phyloP scores from a whole-genome alignment of 2,113 vertebrate species.

The Colistium nudipinnis region DNA sequence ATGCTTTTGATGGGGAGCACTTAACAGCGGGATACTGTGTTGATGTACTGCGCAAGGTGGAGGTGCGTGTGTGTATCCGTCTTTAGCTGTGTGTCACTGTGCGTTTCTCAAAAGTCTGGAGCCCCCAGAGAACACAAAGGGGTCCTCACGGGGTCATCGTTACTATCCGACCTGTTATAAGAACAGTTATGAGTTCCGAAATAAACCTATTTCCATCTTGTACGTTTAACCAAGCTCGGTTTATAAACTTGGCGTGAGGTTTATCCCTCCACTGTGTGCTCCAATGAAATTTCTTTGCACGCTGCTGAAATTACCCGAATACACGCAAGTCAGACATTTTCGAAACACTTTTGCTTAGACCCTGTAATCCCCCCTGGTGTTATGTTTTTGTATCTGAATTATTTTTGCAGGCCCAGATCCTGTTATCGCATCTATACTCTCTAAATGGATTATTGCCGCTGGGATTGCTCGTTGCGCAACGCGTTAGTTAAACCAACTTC shows the following conservation, averaged over 20 bases:
- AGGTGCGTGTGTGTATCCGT: slow-evolving; percentile 40
- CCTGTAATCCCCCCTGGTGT: slow-evolving; percentile 3
- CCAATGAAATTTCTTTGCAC: slow-evolving; percentile 10
- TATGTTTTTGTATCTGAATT: slow-evolving; percentile 8
- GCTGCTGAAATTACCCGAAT: slow-evolving; percentile 28
- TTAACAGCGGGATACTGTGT: slow-evolving; percentile 60
- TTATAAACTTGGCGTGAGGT: background rate
- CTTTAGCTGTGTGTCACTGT: slow-evolving; percentile 14
- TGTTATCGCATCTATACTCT: slow-evolving; percentile 6
- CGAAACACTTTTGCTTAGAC: slow-evolving; percentile 4
- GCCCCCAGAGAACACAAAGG: background rate
- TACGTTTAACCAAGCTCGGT: slow-evolving; percentile 10
- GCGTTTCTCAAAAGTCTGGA: slow-evolving; percentile 14
- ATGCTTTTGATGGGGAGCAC: slow-evolving; percentile 70
- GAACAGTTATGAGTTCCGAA: background rate
- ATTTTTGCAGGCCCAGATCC: slow-evolving; percentile 6
- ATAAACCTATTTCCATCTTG: slow-evolving; percentile 6
- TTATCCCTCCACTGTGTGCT: background rate
- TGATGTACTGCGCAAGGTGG: slow-evolving; percentile 59
- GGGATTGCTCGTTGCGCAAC: background rate
- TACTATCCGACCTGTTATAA: slow-evolving; percentile 14
- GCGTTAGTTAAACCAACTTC: background rate
- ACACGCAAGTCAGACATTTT: slow-evolving; percentile 20
- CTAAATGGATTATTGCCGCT: background rate
- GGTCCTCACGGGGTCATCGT: slow-evolving; percentile 26